A percentile compares a stretch with the other conserved stretches of the same genome.
Conservation (phyloP, 2,888 invertebrate species). For the Conchocele bisecta region DNA sequence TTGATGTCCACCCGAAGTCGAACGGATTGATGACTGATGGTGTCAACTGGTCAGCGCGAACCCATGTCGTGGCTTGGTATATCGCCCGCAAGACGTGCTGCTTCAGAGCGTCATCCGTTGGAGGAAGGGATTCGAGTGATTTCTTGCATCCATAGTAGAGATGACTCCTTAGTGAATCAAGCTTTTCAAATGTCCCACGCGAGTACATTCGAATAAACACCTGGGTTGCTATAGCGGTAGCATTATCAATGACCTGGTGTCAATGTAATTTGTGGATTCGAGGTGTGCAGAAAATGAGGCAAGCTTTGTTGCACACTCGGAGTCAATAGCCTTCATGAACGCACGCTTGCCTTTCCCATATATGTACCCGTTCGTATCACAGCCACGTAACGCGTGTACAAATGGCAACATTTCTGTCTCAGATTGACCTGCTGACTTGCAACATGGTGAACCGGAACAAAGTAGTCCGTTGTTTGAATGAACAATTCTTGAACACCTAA, state of each 20-base stretch:
- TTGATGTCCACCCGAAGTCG: too few relatives aligned
- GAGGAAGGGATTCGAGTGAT: not conserved
- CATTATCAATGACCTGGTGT: not conserved
- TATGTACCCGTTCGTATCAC: not conserved
- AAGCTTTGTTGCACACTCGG: not conserved
- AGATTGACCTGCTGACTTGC: not conserved
- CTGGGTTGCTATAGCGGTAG: not conserved
- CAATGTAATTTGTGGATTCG: not conserved
- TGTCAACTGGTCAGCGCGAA: too few relatives aligned
- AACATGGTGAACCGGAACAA: not conserved
- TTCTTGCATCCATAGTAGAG: not conserved
- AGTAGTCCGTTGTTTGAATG: not conserved
- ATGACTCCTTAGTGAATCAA: not conserved
- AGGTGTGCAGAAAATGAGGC: not conserved
- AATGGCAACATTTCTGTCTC: not conserved
- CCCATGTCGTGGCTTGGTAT: too few relatives aligned
- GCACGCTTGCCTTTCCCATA: not conserved
- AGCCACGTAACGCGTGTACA: not conserved
- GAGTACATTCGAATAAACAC: too few relatives aligned
- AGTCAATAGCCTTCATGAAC: not conserved
- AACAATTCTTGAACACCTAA: not conserved
- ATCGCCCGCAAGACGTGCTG: not conserved
- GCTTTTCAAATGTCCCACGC: not conserved
- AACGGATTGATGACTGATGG: too few relatives aligned
- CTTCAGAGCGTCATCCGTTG: not conserved